Evolutionary conservation across 1,140 invertebrate genomes (phyloP).

Genomic region (Drosophila tropicalis): DNA sequence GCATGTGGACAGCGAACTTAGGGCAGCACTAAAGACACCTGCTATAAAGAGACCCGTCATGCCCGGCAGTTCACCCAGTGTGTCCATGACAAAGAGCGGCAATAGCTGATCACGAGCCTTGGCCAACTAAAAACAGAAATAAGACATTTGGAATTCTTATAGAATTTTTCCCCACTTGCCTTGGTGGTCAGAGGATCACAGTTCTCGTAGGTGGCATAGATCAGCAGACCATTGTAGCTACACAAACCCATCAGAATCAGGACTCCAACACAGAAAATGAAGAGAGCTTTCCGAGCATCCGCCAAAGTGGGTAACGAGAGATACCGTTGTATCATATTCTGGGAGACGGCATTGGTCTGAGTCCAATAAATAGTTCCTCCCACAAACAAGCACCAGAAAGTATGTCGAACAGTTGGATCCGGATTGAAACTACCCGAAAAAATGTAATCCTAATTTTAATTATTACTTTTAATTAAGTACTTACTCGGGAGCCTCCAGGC

Average conservation of each 20-base stretch:
- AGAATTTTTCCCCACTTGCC: conserved; percentile 63
- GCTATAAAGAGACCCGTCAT: conserved; percentile 88
- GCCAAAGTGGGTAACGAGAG: conserved; percentile 87
- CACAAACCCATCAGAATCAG: conserved; percentile 85
- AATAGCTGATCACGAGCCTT: conserved; percentile 85
- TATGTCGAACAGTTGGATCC: conserved; percentile 91
- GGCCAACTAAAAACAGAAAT: conserved; percentile 82
- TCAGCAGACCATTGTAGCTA: conserved; percentile 89
- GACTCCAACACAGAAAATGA: conserved; percentile 85
- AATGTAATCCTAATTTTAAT: neutral
- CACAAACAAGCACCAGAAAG: conserved; percentile 90
- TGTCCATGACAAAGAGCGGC: conserved; percentile 87
- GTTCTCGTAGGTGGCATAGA: conserved; percentile 89
- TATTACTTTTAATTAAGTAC: neutral
- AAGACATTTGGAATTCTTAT: neutral
- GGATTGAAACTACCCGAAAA: conserved; percentile 86
- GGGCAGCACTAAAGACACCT: conserved; percentile 88
- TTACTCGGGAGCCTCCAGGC: conserved; percentile 74
- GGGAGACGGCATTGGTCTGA: conserved; percentile 89
- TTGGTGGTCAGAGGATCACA: conserved; percentile 89
- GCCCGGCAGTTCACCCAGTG: conserved; percentile 85
- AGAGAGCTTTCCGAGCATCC: conserved; percentile 86
- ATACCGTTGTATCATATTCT: conserved; percentile 90
- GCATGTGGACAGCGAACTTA: conserved; percentile 91
- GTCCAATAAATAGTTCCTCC: conserved; percentile 92